These are phyloP conservation scores for Chrysogorgia sp. DNA, from an alignment of 92 coral and sea anemone genomes.

Conservation along the genomic window DNA sequence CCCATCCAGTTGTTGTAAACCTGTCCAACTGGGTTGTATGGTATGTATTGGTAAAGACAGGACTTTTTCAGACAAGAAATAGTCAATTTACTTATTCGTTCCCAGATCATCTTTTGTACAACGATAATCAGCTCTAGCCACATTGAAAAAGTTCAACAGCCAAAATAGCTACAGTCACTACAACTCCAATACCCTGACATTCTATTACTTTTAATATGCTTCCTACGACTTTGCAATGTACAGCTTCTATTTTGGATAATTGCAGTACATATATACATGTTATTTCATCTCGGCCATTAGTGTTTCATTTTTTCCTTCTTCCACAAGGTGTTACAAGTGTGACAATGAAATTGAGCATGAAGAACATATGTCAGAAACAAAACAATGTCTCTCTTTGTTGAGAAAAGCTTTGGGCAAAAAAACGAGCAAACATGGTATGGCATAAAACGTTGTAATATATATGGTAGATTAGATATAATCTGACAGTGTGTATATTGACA, in stretches of 20 bases:
- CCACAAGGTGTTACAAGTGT: constrained; percentile 85
- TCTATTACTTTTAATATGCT: too few relatives aligned
- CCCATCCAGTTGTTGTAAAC: constrained; percentile 77
- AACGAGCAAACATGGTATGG: constrained; percentile 61
- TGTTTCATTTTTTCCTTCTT: background rate
- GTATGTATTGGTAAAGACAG: constrained; percentile 35
- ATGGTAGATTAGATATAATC: background rate
- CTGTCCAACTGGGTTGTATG: constrained; percentile 81
- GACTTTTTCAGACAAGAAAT: background rate
- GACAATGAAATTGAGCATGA: constrained; percentile 76
- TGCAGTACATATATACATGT: too few relatives aligned
- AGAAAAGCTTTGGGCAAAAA: constrained; percentile 69
- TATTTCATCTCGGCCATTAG: background rate
- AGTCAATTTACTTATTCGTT: background rate
- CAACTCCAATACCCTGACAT: too few relatives aligned
- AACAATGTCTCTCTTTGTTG: constrained; percentile 67
- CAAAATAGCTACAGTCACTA: too few relatives aligned
- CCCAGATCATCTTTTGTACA: too few relatives aligned
- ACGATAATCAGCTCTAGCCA: too few relatives aligned
- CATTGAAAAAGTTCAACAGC: too few relatives aligned
- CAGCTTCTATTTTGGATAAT: too few relatives aligned
- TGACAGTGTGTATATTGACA: too few relatives aligned
- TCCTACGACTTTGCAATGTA: too few relatives aligned
- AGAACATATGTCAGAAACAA: constrained; percentile 62
- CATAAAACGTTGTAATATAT: too few relatives aligned